Conservation (phyloP, 2,888 invertebrate genomes). For the Syritta pipiens region DNA sequence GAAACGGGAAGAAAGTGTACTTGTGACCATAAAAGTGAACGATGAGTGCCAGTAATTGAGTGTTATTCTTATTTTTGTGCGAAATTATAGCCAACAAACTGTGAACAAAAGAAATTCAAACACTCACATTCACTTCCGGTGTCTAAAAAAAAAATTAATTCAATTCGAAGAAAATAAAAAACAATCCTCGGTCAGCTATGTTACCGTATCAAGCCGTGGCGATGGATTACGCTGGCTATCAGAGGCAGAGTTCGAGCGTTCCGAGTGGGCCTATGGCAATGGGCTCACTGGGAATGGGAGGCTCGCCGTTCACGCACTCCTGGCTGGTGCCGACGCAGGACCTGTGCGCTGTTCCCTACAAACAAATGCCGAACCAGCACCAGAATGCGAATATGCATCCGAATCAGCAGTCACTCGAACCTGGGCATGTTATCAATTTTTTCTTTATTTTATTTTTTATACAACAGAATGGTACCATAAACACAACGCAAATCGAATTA, state of each 20-base stretch:
- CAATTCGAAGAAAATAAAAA: conserved; percentile 1
- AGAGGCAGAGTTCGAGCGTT: conserved; percentile 81
- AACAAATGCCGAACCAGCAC: conserved; percentile 82
- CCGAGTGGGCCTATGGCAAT: conserved; percentile 78
- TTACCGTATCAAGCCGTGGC: conserved; percentile 93
- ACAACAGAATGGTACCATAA: too few relatives aligned
- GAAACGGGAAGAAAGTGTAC: conserved; percentile 51
- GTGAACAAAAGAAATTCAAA: conserved; percentile 16
- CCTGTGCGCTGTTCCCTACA: conserved; percentile 92
- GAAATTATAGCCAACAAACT: not conserved
- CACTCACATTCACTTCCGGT: conserved; percentile 38
- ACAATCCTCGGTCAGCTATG: conserved; percentile 80
- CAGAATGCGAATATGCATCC: conserved; percentile 77
- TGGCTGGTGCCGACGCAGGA: conserved; percentile 97
- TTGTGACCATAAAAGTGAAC: conserved; percentile 40
- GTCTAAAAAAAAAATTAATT: conserved; percentile 13
- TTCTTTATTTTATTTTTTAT: too few relatives aligned
- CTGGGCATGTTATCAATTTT: conserved; percentile 88
- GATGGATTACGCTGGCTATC: conserved; percentile 89
- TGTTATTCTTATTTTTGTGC: not conserved
- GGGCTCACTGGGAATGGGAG: conserved; percentile 82
- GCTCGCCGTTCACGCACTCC: conserved; percentile 92
- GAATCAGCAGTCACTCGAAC: conserved; percentile 84
- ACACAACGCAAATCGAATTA: too few relatives aligned
- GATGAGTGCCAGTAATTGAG: conserved; percentile 40